Base-by-base conservation (phyloP, 2,888 invertebrate species). In the Eupithecia vulgata region DNA sequence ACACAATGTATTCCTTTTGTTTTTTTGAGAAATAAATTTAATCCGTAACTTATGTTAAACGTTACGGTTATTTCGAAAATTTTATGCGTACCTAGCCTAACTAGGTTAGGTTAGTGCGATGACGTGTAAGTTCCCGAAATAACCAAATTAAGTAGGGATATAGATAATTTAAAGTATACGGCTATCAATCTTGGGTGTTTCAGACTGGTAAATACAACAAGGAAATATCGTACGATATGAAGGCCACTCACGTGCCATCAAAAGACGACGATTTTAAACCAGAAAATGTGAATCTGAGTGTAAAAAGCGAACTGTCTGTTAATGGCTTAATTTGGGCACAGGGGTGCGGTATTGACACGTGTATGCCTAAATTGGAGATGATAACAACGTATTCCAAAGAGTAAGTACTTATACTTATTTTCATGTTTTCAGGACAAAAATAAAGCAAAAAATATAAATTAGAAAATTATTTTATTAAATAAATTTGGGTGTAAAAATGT, bases 161-260 rank as follows among this genome's bases (percentile, higher is more conserved):
- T n/a, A n/a, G n/a, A n/a, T n/a, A n/a, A n/a, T n/a, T n/a, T n/a
- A 57, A 1, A 5, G 57, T 52, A 52, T 4, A 21, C 10, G 52
- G 13, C 25, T 12, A 57, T 25, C 25, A 57, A 57, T 25, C 0
- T 61, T 61, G 34, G 61, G 1, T 42, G 42, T 72, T 71, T 67
- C 71, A 74, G 74, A 52, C 5, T 13, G 74, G 74, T 6, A 25
- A 71, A 21, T 74, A 52, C 42, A 62, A 71, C 34, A 35, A 69
- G 7, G 12, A 42, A 57, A 69, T 74, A 10, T 12, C 5, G 10
- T 74, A 71, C 59, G 7, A 5, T 0, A 48, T 74, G 17, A 21
- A n/a, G 0, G 74, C 71, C 17, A 5, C 68, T 40, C 34, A 68
- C 6, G 25, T 70, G 17, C 25, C 21, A 4, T 17, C 7, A n/a